These are phyloP conservation scores for Bombus polaris DNA, from an alignment of 1,140 invertebrate genomes.

Conservation along the genomic window DNA sequence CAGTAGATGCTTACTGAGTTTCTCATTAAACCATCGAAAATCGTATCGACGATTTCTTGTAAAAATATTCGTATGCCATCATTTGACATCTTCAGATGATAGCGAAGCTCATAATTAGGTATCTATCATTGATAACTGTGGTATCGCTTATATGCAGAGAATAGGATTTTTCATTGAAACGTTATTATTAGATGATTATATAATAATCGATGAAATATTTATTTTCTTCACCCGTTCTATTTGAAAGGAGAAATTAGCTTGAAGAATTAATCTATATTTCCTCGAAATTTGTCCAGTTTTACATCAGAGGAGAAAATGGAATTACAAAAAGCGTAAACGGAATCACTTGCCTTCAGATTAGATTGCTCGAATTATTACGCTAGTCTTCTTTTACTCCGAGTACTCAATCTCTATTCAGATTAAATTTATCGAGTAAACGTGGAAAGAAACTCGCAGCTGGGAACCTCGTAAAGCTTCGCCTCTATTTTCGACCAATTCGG, in stretches of 20 bases:
- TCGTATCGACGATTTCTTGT: too few species aligned
- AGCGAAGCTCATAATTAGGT: background rate
- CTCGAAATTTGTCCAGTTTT: background rate
- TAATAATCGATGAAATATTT: background rate
- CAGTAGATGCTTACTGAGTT: constrained; percentile 2
- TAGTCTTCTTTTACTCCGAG: background rate
- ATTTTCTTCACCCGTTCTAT: background rate
- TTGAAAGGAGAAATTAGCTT: background rate
- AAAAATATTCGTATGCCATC: too few species aligned
- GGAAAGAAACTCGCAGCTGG: background rate
- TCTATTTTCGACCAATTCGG: background rate
- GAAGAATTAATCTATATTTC: background rate
- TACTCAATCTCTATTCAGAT: background rate
- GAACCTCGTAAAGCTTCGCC: background rate
- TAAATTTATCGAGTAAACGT: background rate
- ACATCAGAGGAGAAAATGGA: background rate
- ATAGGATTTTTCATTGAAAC: background rate
- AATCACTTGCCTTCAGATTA: background rate
- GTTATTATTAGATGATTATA: too few species aligned
- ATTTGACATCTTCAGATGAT: too few species aligned
- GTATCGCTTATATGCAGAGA: background rate
- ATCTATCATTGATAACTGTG: background rate
- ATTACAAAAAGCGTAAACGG: background rate
- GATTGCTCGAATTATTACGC: background rate
- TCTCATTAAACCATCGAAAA: constrained; percentile 35